Conservation (phyloP, 1,140 invertebrate species). For the Pomacea maculata region DNA sequence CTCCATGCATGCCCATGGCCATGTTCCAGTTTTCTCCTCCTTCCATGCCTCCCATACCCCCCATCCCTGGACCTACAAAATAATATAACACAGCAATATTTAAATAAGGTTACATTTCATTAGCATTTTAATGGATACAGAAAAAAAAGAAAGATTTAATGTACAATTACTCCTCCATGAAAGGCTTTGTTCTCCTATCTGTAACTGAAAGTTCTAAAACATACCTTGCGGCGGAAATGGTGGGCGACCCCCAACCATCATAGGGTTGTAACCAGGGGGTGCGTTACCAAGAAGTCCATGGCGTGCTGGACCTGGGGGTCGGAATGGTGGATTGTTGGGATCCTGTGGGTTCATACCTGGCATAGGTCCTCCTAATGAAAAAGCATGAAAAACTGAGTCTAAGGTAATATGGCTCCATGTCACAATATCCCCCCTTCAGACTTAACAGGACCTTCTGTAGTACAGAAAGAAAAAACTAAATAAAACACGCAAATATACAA, state of each 20-base stretch:
- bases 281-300: constrained; percentile 46
- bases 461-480: too few relatives aligned
- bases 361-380: neutral
- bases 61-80: constrained; percentile 16
- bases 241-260: constrained; percentile 16
- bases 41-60: neutral
- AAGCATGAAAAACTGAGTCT: too few relatives aligned
- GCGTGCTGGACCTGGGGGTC: constrained; percentile 27
- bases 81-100: too few relatives aligned
- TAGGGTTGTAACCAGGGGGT: constrained; percentile 47
- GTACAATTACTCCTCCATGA: too few relatives aligned
- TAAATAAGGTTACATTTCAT: too few relatives aligned
- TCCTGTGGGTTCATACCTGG: constrained; percentile 20
- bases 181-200: too few relatives aligned
- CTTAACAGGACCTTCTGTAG: too few relatives aligned
- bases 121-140: too few relatives aligned
- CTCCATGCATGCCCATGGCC: constrained; percentile 11
- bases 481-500: too few relatives aligned
- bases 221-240: constrained; percentile 17
- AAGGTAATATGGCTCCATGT: too few relatives aligned
- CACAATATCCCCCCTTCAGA: too few relatives aligned
- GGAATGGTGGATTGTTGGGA: constrained; percentile 18
- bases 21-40: constrained; percentile 9
- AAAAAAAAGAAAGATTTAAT: too few relatives aligned
- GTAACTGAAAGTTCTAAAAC: neutral